These are phyloP conservation scores for Chiloscyllium punctatum DNA, from an alignment of 2,797 vertebrate species.

Conservation along the genomic window DNA sequence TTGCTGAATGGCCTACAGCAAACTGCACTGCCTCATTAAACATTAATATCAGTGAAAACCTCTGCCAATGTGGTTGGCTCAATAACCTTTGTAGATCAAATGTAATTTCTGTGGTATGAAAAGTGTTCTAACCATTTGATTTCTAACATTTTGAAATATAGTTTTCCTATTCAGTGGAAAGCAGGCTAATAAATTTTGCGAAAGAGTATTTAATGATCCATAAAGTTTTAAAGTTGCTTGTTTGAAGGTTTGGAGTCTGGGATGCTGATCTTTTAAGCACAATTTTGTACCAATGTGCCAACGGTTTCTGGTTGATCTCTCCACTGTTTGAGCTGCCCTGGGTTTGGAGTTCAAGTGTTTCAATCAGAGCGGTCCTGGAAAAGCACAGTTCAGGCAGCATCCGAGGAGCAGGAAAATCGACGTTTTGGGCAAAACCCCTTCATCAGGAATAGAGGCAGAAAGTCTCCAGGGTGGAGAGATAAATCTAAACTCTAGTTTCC, in stretches of 20 bases:
- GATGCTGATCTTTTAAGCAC: not conserved
- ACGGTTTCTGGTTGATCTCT: not conserved
- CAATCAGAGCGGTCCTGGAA: too few relatives aligned
- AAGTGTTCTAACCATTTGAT: not conserved
- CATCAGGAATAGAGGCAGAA: too few relatives aligned
- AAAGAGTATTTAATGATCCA: not conserved
- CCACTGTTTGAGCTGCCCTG: too few relatives aligned
- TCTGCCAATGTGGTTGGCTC: not conserved
- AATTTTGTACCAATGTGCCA: not conserved
- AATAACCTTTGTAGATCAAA: not conserved
- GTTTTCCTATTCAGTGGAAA: not conserved
- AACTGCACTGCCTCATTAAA: slow-evolving; percentile 2
- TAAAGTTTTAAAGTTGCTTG: not conserved
- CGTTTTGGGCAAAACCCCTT: too few relatives aligned
- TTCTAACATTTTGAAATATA: not conserved
- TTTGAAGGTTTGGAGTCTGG: not conserved
- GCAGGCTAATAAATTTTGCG: not conserved
- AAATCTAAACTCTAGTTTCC: too few relatives aligned
- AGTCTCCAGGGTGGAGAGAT: too few relatives aligned
- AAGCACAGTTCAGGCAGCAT: too few relatives aligned
- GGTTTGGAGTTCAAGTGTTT: too few relatives aligned
- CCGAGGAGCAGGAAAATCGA: too few relatives aligned
- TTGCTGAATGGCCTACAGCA: not conserved
- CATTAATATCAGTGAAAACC: not conserved
- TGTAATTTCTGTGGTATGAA: not conserved